Base-by-base conservation (phyloP, 2,113 vertebrate species). In the Anthoscopus minutus region DNA sequence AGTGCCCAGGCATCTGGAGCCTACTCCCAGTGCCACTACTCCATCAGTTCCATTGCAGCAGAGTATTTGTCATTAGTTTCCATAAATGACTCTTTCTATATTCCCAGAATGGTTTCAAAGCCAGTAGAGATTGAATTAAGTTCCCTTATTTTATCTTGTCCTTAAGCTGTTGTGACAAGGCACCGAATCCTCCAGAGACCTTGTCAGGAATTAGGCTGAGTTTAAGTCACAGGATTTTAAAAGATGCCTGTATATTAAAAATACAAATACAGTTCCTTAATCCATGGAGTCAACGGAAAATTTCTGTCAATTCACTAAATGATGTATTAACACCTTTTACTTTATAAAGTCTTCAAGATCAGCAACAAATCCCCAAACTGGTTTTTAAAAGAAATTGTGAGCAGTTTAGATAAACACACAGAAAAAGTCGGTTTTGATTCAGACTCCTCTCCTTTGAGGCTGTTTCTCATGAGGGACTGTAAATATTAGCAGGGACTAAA, bases 121-220 rank as follows among this genome's bases (percentile, higher is more conserved):
- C 37, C 90, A 84, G 58, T 24, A 88, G 56, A 90, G 90, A 94
- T 45, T 90, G 86, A 92, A 94, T 95, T 93, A 93, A 90, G 45
- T 65, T 67, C 79, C 37, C 61, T 81, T 76, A 60, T 67, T 92
- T 95, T 83, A 94, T 96, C 86, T 88, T 9, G 3, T 66, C 88
- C 80, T 64, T 92, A 94, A 96, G 88, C 86, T 93, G 83, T 67
- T 92, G 82, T 86, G 93, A 88, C 94, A 97, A 90, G 7, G 7
- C 45, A 33, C 38, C 37, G 71, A n/a, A 86, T 67, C 88, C 89
- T 71, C 61, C 65, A 23, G 86, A 86, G 90, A 74, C 61, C 67
- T 50, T 35, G 66, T 60, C 70, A 91, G 64, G 80, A 89, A 95
- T 40, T 45, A 83, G 72, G 86, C 80, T 72, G 71, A 67, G 72